Evolutionary conservation across 2,797 vertebrate genomes (phyloP).

Genomic region (Eleutherodactylus coqui): DNA sequence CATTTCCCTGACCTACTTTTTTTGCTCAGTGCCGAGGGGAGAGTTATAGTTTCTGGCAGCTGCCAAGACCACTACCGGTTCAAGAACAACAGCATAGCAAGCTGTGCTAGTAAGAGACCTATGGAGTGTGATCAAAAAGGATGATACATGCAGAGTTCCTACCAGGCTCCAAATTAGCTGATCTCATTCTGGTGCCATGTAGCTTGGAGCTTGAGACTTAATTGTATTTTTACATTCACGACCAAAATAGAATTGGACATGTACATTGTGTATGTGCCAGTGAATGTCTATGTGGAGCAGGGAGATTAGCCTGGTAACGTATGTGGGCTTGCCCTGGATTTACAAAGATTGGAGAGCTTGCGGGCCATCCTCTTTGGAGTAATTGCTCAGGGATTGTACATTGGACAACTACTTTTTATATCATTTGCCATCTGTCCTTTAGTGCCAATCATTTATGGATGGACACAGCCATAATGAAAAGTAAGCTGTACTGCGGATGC

Average conservation of each 20-base stretch:
- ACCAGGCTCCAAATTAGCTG: not conserved
- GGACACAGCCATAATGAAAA: not conserved
- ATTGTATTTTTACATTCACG: not conserved
- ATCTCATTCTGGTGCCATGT: conserved; percentile 1
- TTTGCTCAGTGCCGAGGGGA: conserved; percentile 5
- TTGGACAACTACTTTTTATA: not conserved
- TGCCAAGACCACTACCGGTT: conserved; percentile 31
- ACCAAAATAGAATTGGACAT: not conserved
- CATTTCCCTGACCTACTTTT: conserved; percentile 38
- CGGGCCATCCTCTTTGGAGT: not conserved
- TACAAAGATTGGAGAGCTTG: not conserved
- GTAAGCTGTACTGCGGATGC: not conserved
- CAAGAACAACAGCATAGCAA: conserved; percentile 1
- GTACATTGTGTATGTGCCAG: not conserved
- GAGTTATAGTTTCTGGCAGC: conserved; percentile 38
- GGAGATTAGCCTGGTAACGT: not conserved
- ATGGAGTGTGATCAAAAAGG: conserved; percentile 8
- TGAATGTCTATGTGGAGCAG: not conserved
- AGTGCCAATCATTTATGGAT: not conserved
- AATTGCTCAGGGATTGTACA: not conserved
- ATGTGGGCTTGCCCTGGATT: not conserved
- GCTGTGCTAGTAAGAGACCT: conserved; percentile 15
- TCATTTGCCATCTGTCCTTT: not conserved
- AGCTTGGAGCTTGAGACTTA: conserved; percentile 14
- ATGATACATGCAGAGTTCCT: conserved; percentile 13